Evolutionary conservation across 1,140 invertebrate genomes (phyloP).

Genomic region (Mycetomoellerius zeteki): DNA sequence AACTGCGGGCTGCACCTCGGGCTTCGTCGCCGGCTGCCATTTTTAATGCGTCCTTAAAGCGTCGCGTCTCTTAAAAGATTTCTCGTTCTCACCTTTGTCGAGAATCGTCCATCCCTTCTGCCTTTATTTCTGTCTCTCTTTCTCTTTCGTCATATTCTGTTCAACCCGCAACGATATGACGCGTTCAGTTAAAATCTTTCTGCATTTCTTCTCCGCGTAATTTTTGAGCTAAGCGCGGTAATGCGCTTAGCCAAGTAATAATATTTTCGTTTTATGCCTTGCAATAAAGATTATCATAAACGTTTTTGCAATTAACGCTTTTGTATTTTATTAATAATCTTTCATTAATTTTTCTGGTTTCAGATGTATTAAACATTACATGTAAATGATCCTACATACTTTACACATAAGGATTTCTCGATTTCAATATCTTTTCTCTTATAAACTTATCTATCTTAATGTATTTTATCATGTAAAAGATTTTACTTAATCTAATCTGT

Average conservation of each 20-base stretch:
- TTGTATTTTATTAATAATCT: background rate
- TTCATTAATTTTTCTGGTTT: slow-evolving; percentile 3
- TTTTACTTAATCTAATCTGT: background rate
- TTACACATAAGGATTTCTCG: background rate
- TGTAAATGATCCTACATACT: background rate
- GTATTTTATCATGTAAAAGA: background rate
- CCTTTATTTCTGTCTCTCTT: background rate
- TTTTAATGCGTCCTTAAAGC: slow-evolving; percentile 79
- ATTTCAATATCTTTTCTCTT: background rate
- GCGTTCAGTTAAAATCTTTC: slow-evolving; percentile 43
- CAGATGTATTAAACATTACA: background rate
- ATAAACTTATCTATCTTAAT: background rate
- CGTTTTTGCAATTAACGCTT: background rate
- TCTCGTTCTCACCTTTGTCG: slow-evolving; percentile 55
- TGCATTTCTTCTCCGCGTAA: slow-evolving; percentile 54
- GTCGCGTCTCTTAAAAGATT: slow-evolving; percentile 77
- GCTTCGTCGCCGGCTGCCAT: slow-evolving; percentile 70
- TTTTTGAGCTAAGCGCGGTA: slow-evolving; percentile 36
- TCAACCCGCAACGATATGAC: background rate
- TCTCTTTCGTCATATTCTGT: slow-evolving; percentile 38
- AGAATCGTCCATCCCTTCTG: background rate
- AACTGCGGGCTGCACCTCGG: slow-evolving; percentile 73
- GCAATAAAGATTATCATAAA: slow-evolving; percentile 1
- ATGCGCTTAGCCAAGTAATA: slow-evolving; percentile 28
- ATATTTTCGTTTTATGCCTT: slow-evolving; percentile 22